Evolutionary conservation across 35 echinoderm and acorn worm species (phyloP).

Genomic region (Anneissia japonica): DNA sequence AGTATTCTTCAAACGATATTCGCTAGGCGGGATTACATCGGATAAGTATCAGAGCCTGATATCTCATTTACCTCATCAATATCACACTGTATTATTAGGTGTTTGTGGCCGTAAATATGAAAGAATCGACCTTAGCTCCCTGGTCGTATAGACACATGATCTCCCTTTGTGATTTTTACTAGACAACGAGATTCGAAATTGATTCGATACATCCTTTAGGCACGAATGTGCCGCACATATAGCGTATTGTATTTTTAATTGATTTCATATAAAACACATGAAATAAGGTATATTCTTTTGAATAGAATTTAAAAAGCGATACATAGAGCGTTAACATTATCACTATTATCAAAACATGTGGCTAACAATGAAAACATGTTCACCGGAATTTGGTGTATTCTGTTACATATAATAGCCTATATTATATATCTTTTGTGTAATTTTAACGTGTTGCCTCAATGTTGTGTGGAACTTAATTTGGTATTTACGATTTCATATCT

Average conservation of each 20-base stretch:
- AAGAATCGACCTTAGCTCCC: not conserved
- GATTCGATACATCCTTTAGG: not conserved
- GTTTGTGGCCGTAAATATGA: not conserved
- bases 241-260: not conserved
- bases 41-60: not conserved
- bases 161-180: not conserved
- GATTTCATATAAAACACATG: not conserved
- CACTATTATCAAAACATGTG: not conserved
- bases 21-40: not conserved
- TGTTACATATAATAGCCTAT: not conserved
- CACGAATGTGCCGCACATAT: not conserved
- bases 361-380: not conserved
- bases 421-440: not conserved
- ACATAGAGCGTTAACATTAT: not conserved
- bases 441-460: not conserved
- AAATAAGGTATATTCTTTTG: not conserved
- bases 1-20: not conserved
- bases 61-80: not conserved
- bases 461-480: not conserved
- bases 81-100: not conserved
- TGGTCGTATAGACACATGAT: not conserved
- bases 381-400: not conserved
- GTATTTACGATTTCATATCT: not conserved
- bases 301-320: not conserved
- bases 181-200: not conserved